Base-by-base conservation (phyloP, 2,888 invertebrate genomes). In the Conops quadrifasciatus region DNA sequence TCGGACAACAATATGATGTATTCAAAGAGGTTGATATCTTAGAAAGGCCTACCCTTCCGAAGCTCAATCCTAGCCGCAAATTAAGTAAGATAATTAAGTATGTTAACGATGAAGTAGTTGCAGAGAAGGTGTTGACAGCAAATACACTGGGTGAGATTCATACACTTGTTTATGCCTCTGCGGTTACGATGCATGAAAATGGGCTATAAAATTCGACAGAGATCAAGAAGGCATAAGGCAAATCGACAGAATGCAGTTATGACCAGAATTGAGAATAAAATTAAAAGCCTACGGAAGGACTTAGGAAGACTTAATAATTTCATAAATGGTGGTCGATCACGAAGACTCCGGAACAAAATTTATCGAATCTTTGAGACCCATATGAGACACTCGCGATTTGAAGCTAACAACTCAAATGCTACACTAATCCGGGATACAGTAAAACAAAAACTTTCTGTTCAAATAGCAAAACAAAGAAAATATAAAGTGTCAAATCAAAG, bases 1-100 rank as follows among this genome's bases (percentile, higher is more conserved):
- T 26, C 19, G 30, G 62, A 51, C 63, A 63, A 36, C 63, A 66
- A 26, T 63, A 49, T 49, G 7, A 49, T 49, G 49, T 49, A 3
- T 49, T 49, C n/a, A 49, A 16, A 19, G n/a, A 49, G 2, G 11
- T 49, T 16, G 49, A 19, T 11, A 49, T 49, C n/a, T 49, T 49
- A 49, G n/a, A 49, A 3, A 49, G 49, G n/a, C 49, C 49, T 49
- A 5, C 7, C 15, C 49, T 49, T 49, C 49, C 49, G 49, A 49
- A 11, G 11, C 49, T 49, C 49, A 49, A 49, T 49, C 49, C 49
- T 49, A 49, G 49, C 49, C n/a, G 19, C 49, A 49, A 49, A 15
- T 49, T 49, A 43, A 49, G 49, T 13, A 49, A 16, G 11, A 49
- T 49, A 49, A 49, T 49, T 2, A 49, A 19, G 7, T 49, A 49